A percentile compares a stretch with the other conserved stretches of the same genome.
phyloP scores from a whole-genome alignment of 1,140 invertebrate species.

The Ylistrum balloti region DNA sequence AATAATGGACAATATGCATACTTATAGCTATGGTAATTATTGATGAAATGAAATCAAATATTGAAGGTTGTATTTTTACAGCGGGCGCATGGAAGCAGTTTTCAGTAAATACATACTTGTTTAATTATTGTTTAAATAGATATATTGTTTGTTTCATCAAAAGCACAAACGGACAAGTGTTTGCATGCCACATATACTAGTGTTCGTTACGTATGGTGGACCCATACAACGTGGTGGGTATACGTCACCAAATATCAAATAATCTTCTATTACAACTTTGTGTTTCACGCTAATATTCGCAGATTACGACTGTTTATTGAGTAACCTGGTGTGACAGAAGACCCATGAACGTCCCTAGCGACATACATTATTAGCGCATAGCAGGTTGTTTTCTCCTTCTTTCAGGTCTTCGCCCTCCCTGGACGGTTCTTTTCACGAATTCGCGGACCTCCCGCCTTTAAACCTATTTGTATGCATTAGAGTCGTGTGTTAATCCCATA shows the following conservation, averaged over 20 bases:
- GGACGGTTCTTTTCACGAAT: background rate
- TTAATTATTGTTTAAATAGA: too few species aligned
- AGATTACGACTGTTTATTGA: constrained; percentile 18
- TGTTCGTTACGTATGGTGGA: background rate
- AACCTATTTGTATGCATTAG: constrained; percentile 64
- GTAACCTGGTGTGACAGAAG: constrained; percentile 6
- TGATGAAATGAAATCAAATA: too few species aligned
- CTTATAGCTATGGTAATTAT: too few species aligned
- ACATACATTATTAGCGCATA: constrained; percentile 39
- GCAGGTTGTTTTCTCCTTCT: background rate
- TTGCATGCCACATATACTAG: background rate
- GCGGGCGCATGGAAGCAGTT: too few species aligned
- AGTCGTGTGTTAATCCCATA: constrained; percentile 57
- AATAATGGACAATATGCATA: too few species aligned
- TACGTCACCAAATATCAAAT: background rate
- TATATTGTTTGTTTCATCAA: too few species aligned
- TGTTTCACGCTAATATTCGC: constrained; percentile 20
- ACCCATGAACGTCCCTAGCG: background rate
- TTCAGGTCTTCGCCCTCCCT: background rate
- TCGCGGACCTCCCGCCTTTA: background rate
- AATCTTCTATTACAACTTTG: background rate
- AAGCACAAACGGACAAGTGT: too few species aligned
- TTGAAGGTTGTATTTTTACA: too few species aligned
- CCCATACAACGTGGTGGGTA: background rate
- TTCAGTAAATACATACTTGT: too few species aligned